phyloP scores from a whole-genome alignment of 2,888 invertebrate genomes.

The Sarcophaga caerulescens region DNA sequence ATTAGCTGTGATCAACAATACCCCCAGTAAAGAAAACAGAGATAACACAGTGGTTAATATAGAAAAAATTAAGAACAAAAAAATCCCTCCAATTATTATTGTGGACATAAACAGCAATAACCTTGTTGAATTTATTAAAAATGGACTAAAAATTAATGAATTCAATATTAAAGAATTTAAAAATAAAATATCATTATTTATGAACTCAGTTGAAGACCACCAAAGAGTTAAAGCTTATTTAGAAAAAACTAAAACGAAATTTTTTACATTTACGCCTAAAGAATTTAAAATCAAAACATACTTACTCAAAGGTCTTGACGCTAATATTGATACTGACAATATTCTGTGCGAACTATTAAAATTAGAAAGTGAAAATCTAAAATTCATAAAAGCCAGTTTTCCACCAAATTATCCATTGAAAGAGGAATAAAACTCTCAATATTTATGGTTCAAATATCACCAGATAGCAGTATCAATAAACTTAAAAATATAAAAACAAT shows the following conservation, averaged over 20 bases:
- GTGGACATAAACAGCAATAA: not conserved
- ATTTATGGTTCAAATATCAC: slow-evolving; percentile 16
- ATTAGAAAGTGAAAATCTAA: slow-evolving; percentile 23
- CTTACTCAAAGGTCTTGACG: too few relatives aligned
- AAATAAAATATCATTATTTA: slow-evolving; percentile 1
- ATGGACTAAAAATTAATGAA: too few relatives aligned
- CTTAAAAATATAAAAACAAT: slow-evolving; percentile 33
- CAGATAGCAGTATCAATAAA: slow-evolving; percentile 20
- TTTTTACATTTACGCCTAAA: not conserved
- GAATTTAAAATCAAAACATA: not conserved
- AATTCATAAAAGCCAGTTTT: slow-evolving; percentile 26
- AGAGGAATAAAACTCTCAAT: slow-evolving; percentile 17
- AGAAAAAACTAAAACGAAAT: not conserved
- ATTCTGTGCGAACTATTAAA: slow-evolving; percentile 12
- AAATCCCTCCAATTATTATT: not conserved
- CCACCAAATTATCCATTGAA: slow-evolving; percentile 7
- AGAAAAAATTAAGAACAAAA: not conserved
- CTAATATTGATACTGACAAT: not conserved
- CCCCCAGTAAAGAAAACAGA: not conserved
- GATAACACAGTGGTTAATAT: not conserved
- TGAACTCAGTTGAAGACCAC: not conserved
- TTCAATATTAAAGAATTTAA: too few relatives aligned
- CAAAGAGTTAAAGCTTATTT: slow-evolving; percentile 8
- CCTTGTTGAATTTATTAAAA: not conserved
- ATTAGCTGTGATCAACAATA: not conserved